These are phyloP conservation scores for Chaetodon trifasciatus DNA, from an alignment of 2,797 vertebrate genomes.

Conservation along the genomic window DNA sequence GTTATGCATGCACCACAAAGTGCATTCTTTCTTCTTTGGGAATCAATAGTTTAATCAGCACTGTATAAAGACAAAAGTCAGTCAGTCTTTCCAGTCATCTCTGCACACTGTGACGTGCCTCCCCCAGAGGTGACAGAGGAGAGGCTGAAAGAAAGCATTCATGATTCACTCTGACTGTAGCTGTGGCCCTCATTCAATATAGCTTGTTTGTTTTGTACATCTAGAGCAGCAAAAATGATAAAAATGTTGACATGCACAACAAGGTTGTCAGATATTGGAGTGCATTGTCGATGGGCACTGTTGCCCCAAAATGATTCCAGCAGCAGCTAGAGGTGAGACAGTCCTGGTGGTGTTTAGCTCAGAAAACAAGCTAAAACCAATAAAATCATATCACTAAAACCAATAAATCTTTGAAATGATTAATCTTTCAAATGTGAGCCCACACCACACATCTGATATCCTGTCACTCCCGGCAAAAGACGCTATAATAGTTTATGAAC, in stretches of 20 bases:
- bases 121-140: neutral
- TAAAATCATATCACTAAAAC: neutral
- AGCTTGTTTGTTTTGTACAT: neutral
- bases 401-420: neutral
- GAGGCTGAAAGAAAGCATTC: neutral
- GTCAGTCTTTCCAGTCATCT: too few species aligned
- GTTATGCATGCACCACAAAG: neutral
- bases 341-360: neutral
- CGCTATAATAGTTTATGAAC: too few species aligned
- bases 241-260: neutral
- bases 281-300: too few species aligned
- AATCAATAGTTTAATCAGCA: slow-evolving; percentile 13
- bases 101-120: neutral
- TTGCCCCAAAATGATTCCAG: neutral
- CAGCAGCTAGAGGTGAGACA: neutral
- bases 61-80: neutral
- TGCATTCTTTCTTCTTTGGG: neutral
- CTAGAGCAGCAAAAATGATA: neutral
- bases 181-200: neutral
- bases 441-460: neutral
- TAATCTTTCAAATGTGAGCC: neutral
- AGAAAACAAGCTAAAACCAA: neutral
- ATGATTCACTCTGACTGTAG: neutral
- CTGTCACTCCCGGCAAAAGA: neutral
- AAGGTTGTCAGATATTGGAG: neutral